Conservation (phyloP, 1,140 invertebrate species). For the Pseudomyrmex dendroicus region DNA sequence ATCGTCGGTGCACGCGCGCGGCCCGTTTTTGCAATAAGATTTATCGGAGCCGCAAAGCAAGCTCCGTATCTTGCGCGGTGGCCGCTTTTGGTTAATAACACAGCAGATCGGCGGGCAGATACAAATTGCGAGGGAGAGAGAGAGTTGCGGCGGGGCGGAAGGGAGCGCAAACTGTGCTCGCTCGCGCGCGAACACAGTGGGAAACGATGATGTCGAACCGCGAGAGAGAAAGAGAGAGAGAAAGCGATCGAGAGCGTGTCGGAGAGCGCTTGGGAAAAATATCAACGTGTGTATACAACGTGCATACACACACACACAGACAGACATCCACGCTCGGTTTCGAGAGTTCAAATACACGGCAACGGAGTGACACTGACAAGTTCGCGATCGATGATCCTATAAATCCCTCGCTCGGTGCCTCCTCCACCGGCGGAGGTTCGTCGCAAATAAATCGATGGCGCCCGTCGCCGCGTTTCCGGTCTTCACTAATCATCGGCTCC, state of each 20-base stretch:
- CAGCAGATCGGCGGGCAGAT: conserved; percentile 48
- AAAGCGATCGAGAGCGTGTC: conserved; percentile 10
- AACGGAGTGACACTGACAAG: conserved; percentile 56
- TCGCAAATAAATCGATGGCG: conserved; percentile 43
- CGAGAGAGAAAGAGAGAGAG: no score
- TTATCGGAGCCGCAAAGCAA: conserved; percentile 32
- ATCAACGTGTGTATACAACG: conserved; percentile 12
- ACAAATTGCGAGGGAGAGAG: conserved; percentile 42
- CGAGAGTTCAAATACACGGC: conserved; percentile 34
- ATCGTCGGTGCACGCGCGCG: conserved; percentile 13
- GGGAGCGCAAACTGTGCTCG: conserved; percentile 7
- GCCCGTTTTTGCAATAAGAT: conserved; percentile 38
- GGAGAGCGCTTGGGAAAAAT: conserved; percentile 39
- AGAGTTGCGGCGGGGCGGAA: not conserved
- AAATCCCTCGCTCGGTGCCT: conserved; percentile 25
- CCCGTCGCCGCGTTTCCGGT: conserved; percentile 9
- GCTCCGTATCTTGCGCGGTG: conserved; percentile 29
- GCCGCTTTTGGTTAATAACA: conserved; percentile 59
- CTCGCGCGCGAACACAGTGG: conserved; percentile 47
- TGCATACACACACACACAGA: no score
- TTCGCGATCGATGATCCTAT: conserved; percentile 56
- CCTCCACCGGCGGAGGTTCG: not conserved
- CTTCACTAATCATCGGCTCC: conserved; percentile 34
- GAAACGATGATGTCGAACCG: conserved; percentile 12
- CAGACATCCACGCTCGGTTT: not conserved